phyloP scores from a whole-genome alignment of 2,888 invertebrate genomes.

The Eueremaeus valkanovi region DNA sequence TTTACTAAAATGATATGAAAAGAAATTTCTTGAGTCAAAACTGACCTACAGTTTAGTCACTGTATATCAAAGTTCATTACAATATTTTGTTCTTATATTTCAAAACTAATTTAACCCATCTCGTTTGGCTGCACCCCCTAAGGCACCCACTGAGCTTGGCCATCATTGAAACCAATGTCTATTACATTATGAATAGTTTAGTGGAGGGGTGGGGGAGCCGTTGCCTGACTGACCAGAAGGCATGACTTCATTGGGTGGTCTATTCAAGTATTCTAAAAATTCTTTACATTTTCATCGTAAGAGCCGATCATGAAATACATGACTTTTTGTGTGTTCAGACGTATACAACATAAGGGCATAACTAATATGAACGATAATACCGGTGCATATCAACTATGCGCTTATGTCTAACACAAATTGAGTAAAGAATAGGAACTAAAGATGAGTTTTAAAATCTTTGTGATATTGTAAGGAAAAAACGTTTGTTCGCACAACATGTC shows the following conservation, averaged over 20 bases:
- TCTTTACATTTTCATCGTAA: conserved; percentile 29
- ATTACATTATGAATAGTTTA: conserved; percentile 17
- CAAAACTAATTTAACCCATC: too few relatives aligned
- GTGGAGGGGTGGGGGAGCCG: not conserved
- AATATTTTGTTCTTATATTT: too few relatives aligned
- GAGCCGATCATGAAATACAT: conserved; percentile 28
- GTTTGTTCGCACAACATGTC: not conserved
- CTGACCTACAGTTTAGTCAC: too few relatives aligned
- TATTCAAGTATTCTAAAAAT: conserved; percentile 14
- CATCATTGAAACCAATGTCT: conserved; percentile 3
- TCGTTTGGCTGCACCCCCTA: too few relatives aligned
- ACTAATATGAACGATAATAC: conserved; percentile 20
- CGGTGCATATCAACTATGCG: not conserved
- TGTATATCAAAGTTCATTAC: too few relatives aligned
- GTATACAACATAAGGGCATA: conserved; percentile 7
- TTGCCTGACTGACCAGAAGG: conserved; percentile 24
- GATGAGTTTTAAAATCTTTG: not conserved
- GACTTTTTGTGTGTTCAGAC: not conserved
- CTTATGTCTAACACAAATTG: not conserved
- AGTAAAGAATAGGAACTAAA: not conserved
- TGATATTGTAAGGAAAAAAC: too few relatives aligned
- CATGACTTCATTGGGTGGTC: conserved; percentile 36
- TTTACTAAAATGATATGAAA: too few relatives aligned
- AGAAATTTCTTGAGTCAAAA: too few relatives aligned
- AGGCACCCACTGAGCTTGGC: too few relatives aligned